Base-by-base conservation (phyloP, 2,888 invertebrate species). In the Calameuta filiformis region DNA sequence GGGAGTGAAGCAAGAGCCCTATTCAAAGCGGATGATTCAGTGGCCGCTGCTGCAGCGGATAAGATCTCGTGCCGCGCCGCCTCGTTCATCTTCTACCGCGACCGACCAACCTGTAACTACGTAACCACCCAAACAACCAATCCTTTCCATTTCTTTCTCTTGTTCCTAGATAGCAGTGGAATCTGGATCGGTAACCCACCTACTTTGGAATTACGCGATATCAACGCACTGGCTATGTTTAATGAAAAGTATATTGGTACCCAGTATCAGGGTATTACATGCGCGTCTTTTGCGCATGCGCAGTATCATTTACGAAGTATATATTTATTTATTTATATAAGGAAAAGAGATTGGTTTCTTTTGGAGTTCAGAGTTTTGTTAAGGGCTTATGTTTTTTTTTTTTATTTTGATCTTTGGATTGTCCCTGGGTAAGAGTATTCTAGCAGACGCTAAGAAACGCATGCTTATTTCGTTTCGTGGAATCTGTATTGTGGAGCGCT, bases 11-110 rank as follows among this genome's bases (percentile, higher is more conserved):
- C 86, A 84, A 81, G 78, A 37, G 85, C 85, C 87, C 90, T 90
- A 91, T 91, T 91, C 91, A 90, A 90, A 90, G 90, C 85, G 88
- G 88, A 91, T 91, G 91, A 91, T 91, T 91, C 91, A 91, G 90
- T 89, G 89, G 89, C 87, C 88, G 89, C 87, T 89, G 90, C 88
- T 85, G 87, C 87, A 83, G 80, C 82, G 88, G 91, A 91, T 91
- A 91, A 91, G 88, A 91, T 91, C 91, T 91, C 88, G 86, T 85
- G 85, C 85, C 86, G 83, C 86, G 87, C 88, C 87, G 87, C 86
- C 85, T 87, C 89, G 87, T 88, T 86, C 88, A 84, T 88, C 87
- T 89, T 87, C 83, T 81, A 71, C 78, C 82, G 86, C 85, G 83
- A 84, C 81, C 79, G 82, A 78, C 83, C 87, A 89, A 88, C 88